Percentiles rank a stretch among this genome's conserved stretches.
Conservation (phyloP, 2,888 invertebrate genomes). For the Ormyrus pomaceus region DNA sequence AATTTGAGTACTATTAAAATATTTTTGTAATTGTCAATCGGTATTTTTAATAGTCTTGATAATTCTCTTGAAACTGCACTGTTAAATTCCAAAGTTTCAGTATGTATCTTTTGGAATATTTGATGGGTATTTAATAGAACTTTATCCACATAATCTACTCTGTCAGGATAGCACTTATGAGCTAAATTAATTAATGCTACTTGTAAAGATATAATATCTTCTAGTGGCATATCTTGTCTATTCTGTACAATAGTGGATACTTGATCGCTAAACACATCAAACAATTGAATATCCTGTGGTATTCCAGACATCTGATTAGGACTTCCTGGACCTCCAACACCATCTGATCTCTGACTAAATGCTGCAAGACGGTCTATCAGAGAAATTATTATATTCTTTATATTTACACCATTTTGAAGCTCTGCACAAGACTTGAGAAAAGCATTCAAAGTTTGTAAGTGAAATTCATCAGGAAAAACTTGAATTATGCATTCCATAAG, state of each 20-base stretch:
- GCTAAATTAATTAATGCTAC: slow-evolving; percentile 96
- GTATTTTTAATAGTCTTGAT: slow-evolving; percentile 93
- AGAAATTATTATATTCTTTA: slow-evolving; percentile 98
- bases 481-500: slow-evolving; percentile 99
- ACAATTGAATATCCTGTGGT: slow-evolving; percentile 93
- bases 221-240: slow-evolving; percentile 94
- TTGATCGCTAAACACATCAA: slow-evolving; percentile 98
- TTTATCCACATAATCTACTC: slow-evolving; percentile 95
- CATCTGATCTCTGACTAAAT: slow-evolving; percentile 87
- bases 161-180: slow-evolving; percentile 96
- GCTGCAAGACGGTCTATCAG: slow-evolving; percentile 93
- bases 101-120: slow-evolving; percentile 91
- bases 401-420: slow-evolving; percentile 95
- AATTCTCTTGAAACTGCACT: slow-evolving; percentile 94
- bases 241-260: slow-evolving; percentile 96
- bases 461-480: slow-evolving; percentile 99
- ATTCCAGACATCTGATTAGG: slow-evolving; percentile 79
- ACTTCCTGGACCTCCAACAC: slow-evolving; percentile 78
- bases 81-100: slow-evolving; percentile 87
- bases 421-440: slow-evolving; percentile 98
- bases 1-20: slow-evolving; percentile 91
- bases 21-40: slow-evolving; percentile 96
- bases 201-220: slow-evolving; percentile 97
- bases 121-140: slow-evolving; percentile 94
- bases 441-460: slow-evolving; percentile 94